Percentiles rank a stretch among this genome's conserved stretches.
phyloP scores from a whole-genome alignment of 2,888 invertebrate genomes.

The Drosophila borborema region DNA sequence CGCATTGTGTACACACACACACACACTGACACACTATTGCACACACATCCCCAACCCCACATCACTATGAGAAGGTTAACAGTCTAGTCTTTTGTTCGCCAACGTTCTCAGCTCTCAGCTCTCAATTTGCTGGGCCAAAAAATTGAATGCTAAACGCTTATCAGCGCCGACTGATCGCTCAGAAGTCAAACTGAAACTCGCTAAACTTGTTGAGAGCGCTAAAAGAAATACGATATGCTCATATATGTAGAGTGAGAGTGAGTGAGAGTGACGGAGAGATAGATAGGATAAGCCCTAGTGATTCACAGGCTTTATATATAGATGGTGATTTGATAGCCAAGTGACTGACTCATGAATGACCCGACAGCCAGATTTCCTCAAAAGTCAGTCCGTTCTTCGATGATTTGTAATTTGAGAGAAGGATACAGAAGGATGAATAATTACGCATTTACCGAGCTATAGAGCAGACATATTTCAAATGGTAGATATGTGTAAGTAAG shows the following conservation, averaged over 20 bases:
- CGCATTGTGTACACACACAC: conserved; percentile 33
- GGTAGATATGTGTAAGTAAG: conserved; percentile 37
- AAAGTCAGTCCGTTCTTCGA: conserved; percentile 71
- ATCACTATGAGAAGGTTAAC: conserved; percentile 65
- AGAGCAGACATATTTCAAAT: background rate
- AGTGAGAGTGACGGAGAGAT: conserved; percentile 10
- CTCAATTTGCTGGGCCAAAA: conserved; percentile 30
- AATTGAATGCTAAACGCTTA: conserved; percentile 76
- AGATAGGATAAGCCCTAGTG: conserved; percentile 39
- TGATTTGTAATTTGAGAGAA: conserved; percentile 57
- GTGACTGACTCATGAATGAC: conserved; percentile 48
- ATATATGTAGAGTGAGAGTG: conserved; percentile 8
- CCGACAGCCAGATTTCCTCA: conserved; percentile 58
- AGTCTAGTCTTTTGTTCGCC: conserved; percentile 50
- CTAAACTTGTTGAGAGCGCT: conserved; percentile 79
- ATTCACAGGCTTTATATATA: conserved; percentile 37
- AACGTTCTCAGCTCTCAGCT: conserved; percentile 26
- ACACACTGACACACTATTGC: background rate
- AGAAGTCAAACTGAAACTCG: conserved; percentile 81
- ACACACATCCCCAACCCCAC: conserved; percentile 6
- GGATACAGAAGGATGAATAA: conserved; percentile 33
- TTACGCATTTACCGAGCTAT: conserved; percentile 36
- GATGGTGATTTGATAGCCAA: conserved; percentile 75
- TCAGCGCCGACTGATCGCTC: conserved; percentile 73
- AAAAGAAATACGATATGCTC: conserved; percentile 72